These are phyloP conservation scores for Nasonia oneida DNA, from an alignment of 2,888 invertebrate species.

Conservation along the genomic window DNA sequence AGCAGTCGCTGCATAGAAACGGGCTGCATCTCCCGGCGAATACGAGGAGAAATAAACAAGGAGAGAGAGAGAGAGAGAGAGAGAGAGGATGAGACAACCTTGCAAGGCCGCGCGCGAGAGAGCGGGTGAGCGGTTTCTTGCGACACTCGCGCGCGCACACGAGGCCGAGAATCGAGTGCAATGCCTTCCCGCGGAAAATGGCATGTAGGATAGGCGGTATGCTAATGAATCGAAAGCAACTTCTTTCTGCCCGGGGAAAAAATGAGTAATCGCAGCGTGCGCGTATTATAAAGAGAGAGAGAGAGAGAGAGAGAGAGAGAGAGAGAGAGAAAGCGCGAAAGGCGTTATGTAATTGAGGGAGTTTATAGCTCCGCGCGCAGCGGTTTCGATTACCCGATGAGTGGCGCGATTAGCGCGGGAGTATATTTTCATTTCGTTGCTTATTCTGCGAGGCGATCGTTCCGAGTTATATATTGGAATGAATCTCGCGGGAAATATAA, in stretches of 20 bases:
- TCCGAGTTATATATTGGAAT: too few species aligned
- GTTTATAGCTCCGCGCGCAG: neutral
- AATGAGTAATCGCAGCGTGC: neutral
- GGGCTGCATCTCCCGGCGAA: neutral
- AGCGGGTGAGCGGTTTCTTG: conserved; percentile 10
- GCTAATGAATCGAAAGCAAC: neutral
- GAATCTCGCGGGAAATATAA: too few species aligned
- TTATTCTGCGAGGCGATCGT: too few species aligned
- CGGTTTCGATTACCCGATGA: neutral
- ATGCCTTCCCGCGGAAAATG: conserved; percentile 46
- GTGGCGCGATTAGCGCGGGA: neutral
- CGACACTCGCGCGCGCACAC: conserved; percentile 25
- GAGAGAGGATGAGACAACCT: conserved; percentile 33
- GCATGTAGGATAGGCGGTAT: neutral
- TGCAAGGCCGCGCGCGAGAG: conserved; percentile 55
- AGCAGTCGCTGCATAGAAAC: neutral
- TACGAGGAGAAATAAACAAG: conserved; percentile 22
- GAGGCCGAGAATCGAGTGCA: conserved; percentile 58
- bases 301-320: neutral
- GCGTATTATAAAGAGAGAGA: neutral
- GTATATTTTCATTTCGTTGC: too few species aligned
- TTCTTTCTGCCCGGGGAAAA: neutral
- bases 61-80: neutral
- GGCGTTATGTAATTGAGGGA: neutral
- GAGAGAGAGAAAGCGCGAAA: too few species aligned